Evolutionary conservation across 2,113 vertebrate species (phyloP), one percentile per base, ranked within the genome.

Genomic region (Entelurus aequoreus): DNA sequence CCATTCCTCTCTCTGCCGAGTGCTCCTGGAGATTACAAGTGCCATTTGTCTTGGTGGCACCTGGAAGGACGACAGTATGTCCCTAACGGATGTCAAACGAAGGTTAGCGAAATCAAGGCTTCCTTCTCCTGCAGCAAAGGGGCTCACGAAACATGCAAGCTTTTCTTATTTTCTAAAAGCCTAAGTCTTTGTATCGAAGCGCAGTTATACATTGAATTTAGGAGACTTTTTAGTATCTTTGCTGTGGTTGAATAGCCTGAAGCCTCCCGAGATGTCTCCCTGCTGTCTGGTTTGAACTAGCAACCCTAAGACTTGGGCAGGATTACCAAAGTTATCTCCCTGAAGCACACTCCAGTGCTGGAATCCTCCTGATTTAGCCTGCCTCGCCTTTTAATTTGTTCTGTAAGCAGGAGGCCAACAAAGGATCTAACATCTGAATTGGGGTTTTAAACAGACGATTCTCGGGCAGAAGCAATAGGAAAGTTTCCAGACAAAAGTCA

Each of bases 281-380:
- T 1, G 1, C 63, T 64, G 72, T 73, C 72, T 62, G 71, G 16
- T 74, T 81, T 72, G 86, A 77, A 83, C 75, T 87, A 83, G 64
- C 75, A 78, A 69, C 55, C 64, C 55, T 47, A 49, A 62, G 68
- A 77, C 63, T 77, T 61, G 46, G 65, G 62, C 73, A 59, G 64
- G 63, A 66, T 83, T 83, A 79, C 64, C 71, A 50, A 62, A 69
- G 73, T 76, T 80, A 86, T 86, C 78, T 77, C 75, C 53, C 55
- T 21, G 52, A 49, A 51, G 76, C 80, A 76, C 77, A 77, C 48
- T 54, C 60, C 65, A 68, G 72, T 49, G 65, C 66, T 75, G 65
- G 73, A 54, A 75, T 71, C 75, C 66, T 79, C 72, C 70, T 70
- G 74, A 78, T 75, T 73, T 76, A 21, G 69, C 72, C 63, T 74